Evolutionary conservation across 2,113 vertebrate species (phyloP).

Genomic region (Cephalopholis sonnerati): DNA sequence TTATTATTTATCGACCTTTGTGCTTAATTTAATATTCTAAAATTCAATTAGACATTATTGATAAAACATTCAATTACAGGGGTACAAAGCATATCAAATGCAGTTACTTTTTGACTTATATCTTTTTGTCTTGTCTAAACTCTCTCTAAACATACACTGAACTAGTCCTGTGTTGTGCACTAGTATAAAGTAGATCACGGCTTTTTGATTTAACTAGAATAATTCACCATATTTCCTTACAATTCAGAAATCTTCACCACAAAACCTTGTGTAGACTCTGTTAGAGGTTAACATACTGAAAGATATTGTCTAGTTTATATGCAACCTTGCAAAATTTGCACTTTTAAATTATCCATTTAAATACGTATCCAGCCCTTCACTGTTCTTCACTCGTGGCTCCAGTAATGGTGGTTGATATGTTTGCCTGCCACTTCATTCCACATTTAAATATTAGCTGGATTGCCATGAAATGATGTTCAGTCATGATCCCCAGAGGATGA

Average conservation of each 20-base stretch:
- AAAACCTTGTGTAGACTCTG: not conserved
- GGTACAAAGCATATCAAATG: slow-evolving; percentile 12
- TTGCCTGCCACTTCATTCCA: not conserved
- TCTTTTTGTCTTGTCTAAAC: too few relatives aligned
- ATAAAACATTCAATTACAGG: slow-evolving; percentile 19
- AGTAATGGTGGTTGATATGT: not conserved
- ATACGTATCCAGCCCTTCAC: too few relatives aligned
- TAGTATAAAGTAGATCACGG: not conserved
- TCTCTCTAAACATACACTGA: not conserved
- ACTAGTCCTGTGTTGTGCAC: not conserved
- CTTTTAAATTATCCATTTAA: not conserved
- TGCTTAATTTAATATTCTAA: slow-evolving; percentile 16
- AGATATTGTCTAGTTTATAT: not conserved
- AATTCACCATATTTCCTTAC: not conserved
- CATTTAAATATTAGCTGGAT: not conserved
- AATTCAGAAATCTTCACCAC: too few relatives aligned
- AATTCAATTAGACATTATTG: slow-evolving; percentile 8
- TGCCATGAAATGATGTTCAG: not conserved
- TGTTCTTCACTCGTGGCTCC: not conserved
- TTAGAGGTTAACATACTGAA: not conserved
- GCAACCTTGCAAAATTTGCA: not conserved
- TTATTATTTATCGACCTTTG: slow-evolving; percentile 20
- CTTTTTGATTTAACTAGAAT: not conserved
- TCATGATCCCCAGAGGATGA: not conserved
- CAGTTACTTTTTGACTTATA: not conserved